Conservation (phyloP, 2,113 vertebrate species). For the Triplophysa rosa region DNA sequence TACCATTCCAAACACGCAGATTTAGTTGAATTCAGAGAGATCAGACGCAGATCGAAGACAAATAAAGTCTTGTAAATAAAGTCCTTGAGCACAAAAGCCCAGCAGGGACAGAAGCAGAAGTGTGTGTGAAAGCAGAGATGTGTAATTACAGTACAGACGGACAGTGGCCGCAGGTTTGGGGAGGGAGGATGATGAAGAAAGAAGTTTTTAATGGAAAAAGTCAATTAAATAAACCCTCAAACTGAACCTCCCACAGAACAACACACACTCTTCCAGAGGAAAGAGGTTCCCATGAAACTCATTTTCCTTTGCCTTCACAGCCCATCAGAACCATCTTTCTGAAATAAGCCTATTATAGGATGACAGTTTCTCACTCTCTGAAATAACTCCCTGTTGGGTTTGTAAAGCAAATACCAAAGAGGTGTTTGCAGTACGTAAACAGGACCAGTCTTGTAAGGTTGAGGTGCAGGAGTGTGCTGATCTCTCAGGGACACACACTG, state of each 20-base stretch:
- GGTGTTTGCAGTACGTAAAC: conserved; percentile 65
- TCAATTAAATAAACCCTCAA: background rate
- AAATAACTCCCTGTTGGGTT: conserved; percentile 56
- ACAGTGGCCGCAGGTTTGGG: background rate
- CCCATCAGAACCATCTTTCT: conserved; percentile 33
- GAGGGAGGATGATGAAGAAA: conserved; percentile 2
- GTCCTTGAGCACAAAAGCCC: conserved; percentile 27
- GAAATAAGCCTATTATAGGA: conserved; percentile 27
- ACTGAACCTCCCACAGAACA: conserved; percentile 1
- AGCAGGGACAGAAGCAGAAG: conserved; percentile 22
- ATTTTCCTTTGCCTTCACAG: conserved; percentile 8
- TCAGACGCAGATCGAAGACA: background rate
- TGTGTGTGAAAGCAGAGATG: conserved; percentile 37
- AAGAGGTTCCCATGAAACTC: conserved; percentile 12
- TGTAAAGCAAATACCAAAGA: conserved; percentile 65
- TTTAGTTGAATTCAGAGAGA: background rate
- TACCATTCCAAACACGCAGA: background rate
- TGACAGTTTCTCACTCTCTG: conserved; percentile 45
- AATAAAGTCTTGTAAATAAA: background rate
- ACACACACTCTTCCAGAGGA: background rate
- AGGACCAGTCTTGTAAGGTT: conserved; percentile 60
- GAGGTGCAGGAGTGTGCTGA: conserved; percentile 70
- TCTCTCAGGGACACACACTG: conserved; percentile 38
- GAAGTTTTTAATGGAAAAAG: background rate
- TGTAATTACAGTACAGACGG: conserved; percentile 54